Evolutionary conservation across 64 coral and sea anemone genomes (phyloP), one percentile per base, ranked within the genome.

Genomic region (Pocillopora verrucosa): DNA sequence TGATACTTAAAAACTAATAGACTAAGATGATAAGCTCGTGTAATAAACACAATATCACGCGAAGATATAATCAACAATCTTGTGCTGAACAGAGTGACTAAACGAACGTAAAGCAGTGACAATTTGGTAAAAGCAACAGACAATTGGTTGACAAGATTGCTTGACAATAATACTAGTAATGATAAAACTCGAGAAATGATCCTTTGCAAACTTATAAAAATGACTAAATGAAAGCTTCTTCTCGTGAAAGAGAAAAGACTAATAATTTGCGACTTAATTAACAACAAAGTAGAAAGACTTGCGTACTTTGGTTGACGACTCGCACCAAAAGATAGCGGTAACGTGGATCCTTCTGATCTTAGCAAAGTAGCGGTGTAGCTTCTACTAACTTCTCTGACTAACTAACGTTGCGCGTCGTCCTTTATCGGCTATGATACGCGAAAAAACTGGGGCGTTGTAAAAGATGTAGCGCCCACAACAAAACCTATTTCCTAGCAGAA

Each of bases 241-340:
- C 67, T 72, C 67, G 67, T 72, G 67, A 72, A 15, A 72, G 67
- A 72, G 67, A 13, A 72, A 72, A 72, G 67, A 72, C 67, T 72
- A 72, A 72, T 72, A 72, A 72, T 72, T 72, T 72, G 67, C 67
- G 67, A 72, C 67, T 72, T 62, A 72, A 72, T 72, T 72, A 72
- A 72, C 67, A 72, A 72, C 22, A 72, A 72, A 72, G 60, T 62
- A 72, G 67, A 72, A 72, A 72, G 67, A 72, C 67, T 72, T 72
- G 24, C 67, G 67, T 24, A 72, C 67, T 72, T 72, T 72, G 67
- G 67, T 72, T 72, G 67, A 24, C 67, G 60, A 62, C 60, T 11
- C 60, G 60, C 24, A 72, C 16, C 67, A 72, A 72, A 72, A 72
- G 67, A 72, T 72, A 72, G 67, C 67, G 67, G 67, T 72, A 72